phyloP scores from a whole-genome alignment of 1,140 invertebrate genomes.

The Eurytemora carolleeae region DNA sequence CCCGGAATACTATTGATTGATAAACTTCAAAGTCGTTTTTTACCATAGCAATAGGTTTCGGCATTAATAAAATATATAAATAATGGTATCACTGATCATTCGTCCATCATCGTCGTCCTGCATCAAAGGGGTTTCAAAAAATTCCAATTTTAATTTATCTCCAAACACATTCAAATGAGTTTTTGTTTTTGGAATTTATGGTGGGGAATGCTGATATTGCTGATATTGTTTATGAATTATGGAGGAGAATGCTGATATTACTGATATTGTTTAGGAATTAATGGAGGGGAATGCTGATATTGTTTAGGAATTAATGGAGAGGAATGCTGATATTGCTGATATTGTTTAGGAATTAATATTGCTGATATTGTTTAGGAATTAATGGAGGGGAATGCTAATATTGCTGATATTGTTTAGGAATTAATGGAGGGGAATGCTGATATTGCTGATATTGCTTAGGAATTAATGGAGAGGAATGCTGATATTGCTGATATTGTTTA shows the following conservation, averaged over 20 bases:
- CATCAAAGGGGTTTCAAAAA: too few species aligned
- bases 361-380: conserved; percentile 21
- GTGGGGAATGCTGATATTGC: conserved; percentile 78
- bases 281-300: conserved; percentile 50
- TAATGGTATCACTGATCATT: too few species aligned
- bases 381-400: conserved; percentile 45
- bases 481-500: conserved; percentile 78
- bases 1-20: too few species aligned
- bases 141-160: too few species aligned
- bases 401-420: conserved; percentile 38
- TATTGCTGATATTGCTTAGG: conserved; percentile 61
- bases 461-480: conserved; percentile 80
- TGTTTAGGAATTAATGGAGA: conserved; percentile 78
- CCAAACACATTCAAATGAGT: too few species aligned
- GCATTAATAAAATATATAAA: too few species aligned
- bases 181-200: conserved; percentile 79
- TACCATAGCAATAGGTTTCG: too few species aligned
- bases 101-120: too few species aligned
- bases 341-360: too few species aligned
- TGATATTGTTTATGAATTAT: conserved; percentile 89
- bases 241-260: conserved; percentile 11
- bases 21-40: too few species aligned
- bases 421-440: conserved; percentile 44
- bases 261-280: conserved; percentile 21
- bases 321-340: conserved; percentile 74